Conservation (phyloP, 2,888 invertebrate species). For the Hemaris fuciformis region DNA sequence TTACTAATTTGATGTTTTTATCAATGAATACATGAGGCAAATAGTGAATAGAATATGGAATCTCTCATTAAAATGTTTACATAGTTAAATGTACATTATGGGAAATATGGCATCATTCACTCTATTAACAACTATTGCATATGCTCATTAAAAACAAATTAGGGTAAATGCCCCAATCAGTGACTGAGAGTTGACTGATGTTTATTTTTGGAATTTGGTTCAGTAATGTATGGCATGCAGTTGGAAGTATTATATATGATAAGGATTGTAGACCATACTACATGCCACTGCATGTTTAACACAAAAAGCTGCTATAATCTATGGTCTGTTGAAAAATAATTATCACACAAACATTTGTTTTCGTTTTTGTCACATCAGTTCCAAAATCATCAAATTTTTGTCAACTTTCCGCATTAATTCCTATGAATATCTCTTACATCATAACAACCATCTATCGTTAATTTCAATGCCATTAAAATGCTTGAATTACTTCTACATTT, state of each 20-base stretch:
- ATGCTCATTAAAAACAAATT: conserved; percentile 13
- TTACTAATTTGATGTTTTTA: neutral
- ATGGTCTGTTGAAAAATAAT: no score
- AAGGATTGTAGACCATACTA: neutral
- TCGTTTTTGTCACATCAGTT: no score
- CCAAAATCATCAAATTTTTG: no score
- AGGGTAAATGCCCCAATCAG: conserved; percentile 14
- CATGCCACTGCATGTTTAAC: neutral
- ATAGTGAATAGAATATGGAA: neutral
- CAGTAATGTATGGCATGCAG: neutral
- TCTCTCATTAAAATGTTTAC: neutral
- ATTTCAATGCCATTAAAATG: no score
- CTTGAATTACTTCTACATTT: no score
- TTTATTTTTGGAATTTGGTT: conserved; percentile 2
- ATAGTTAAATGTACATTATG: neutral
- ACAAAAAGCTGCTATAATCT: neutral
- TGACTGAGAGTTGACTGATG: neutral
- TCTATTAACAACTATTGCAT: conserved; percentile 5
- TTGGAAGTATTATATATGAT: neutral
- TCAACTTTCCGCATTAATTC: no score
- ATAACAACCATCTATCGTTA: no score
- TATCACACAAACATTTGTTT: no score
- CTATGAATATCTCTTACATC: no score
- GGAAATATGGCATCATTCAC: conserved; percentile 3
- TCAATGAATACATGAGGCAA: conserved; percentile 1